These are phyloP conservation scores for Falcaria lacertinaria DNA, from an alignment of 2,888 invertebrate genomes.

Conservation along the genomic window DNA sequence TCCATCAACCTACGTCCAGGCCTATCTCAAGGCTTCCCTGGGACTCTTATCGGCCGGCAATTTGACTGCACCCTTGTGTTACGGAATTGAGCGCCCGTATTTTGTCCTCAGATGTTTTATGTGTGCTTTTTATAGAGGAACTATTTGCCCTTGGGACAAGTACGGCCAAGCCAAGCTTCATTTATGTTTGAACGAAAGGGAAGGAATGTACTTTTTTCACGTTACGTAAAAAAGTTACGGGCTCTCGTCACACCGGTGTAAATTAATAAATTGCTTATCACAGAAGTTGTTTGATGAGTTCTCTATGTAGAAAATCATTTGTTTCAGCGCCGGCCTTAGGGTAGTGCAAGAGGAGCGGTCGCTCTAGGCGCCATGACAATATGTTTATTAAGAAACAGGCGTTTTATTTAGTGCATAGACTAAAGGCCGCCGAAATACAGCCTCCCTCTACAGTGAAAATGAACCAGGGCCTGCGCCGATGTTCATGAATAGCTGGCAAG, in stretches of 20 bases:
- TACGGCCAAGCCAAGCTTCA: background rate
- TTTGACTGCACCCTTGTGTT: slow-evolving; percentile 35
- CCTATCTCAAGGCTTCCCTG: slow-evolving; percentile 23
- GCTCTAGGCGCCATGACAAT: no score
- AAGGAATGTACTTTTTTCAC: background rate
- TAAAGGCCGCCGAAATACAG: no score
- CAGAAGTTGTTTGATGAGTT: no score
- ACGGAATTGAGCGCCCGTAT: slow-evolving; percentile 29
- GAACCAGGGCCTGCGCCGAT: no score
- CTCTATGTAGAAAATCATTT: no score
- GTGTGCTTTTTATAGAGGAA: background rate
- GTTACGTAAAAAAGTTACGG: background rate
- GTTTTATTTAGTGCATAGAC: no score
- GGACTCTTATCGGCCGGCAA: slow-evolving; percentile 32
- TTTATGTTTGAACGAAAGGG: background rate
- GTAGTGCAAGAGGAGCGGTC: no score
- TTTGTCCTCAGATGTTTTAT: background rate
- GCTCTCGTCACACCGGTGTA: background rate
- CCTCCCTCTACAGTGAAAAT: no score
- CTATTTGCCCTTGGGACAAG: background rate
- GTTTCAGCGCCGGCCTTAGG: no score
- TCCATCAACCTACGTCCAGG: slow-evolving; percentile 37
- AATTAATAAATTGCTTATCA: background rate
- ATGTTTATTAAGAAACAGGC: no score
- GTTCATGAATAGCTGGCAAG: no score